Conservation (phyloP, 1,140 invertebrate species). For the Drosophila willistoni region DNA sequence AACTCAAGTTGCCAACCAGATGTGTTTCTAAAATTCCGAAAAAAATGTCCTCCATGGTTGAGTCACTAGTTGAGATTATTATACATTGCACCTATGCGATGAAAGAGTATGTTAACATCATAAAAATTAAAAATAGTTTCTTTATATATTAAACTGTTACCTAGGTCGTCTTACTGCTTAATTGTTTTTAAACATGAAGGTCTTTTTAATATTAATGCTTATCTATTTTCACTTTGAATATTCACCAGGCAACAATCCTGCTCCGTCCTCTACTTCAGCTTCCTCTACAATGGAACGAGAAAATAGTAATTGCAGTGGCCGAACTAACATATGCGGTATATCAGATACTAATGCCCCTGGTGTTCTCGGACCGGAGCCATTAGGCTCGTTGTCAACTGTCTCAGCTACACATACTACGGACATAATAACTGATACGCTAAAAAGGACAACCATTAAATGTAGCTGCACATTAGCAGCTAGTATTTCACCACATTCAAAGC, state of each 20-base stretch:
- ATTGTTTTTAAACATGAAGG: too few species aligned
- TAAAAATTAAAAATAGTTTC: too few species aligned
- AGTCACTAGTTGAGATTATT: too few species aligned
- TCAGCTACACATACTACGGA: constrained; percentile 47
- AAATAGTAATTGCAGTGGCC: constrained; percentile 50
- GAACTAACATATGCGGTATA: constrained; percentile 33
- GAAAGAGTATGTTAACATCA: too few species aligned
- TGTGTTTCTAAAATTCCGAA: too few species aligned
- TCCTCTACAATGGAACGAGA: constrained; percentile 50
- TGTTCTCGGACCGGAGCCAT: constrained; percentile 15
- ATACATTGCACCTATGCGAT: too few species aligned
- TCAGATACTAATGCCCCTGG: constrained; percentile 11
- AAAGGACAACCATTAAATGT: constrained; percentile 23
- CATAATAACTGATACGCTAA: constrained; percentile 50
- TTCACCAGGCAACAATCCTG: constrained; percentile 27
- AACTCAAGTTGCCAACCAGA: too few species aligned
- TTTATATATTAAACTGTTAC: too few species aligned
- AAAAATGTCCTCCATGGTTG: too few species aligned
- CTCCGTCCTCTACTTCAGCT: constrained; percentile 27
- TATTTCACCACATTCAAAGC: constrained; percentile 22
- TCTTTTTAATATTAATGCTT: too few species aligned
- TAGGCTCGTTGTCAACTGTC: constrained; percentile 10
- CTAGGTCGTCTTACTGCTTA: too few species aligned
- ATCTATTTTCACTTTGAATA: constrained; percentile 11
- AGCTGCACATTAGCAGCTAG: constrained; percentile 16